Evolutionary conservation across 2,113 vertebrate species (phyloP).

Genomic region (Charadrius vociferus): DNA sequence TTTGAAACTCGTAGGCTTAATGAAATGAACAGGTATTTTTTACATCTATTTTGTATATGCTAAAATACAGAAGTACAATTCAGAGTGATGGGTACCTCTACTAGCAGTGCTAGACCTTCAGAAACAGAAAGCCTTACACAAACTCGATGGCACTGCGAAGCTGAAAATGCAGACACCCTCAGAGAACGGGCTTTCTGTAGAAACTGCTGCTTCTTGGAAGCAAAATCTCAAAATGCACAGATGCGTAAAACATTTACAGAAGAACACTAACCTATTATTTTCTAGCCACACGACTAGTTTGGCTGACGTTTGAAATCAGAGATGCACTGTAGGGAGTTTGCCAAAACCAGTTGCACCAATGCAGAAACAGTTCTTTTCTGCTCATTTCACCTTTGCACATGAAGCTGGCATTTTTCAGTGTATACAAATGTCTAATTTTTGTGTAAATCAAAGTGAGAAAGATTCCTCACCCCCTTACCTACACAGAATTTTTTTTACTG

Average conservation of each 20-base stretch:
- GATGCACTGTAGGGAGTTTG: background rate
- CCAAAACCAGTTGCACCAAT: background rate
- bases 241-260: background rate
- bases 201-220: background rate
- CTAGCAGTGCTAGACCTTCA: background rate
- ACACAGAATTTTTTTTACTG: background rate
- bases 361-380: background rate
- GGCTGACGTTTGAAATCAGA: background rate
- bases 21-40: background rate
- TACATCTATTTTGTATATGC: background rate
- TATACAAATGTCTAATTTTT: background rate
- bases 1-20: background rate
- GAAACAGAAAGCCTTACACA: background rate
- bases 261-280: background rate
- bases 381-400: background rate
- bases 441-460: background rate
- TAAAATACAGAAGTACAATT: background rate
- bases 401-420: background rate
- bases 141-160: background rate
- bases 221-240: background rate
- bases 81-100: background rate
- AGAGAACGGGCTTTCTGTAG: background rate
- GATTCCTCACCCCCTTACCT: background rate
- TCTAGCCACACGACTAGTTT: background rate
- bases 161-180: background rate